These are phyloP conservation scores for Plusia festucae DNA, from an alignment of 2,888 invertebrate genomes.

Conservation along the genomic window DNA sequence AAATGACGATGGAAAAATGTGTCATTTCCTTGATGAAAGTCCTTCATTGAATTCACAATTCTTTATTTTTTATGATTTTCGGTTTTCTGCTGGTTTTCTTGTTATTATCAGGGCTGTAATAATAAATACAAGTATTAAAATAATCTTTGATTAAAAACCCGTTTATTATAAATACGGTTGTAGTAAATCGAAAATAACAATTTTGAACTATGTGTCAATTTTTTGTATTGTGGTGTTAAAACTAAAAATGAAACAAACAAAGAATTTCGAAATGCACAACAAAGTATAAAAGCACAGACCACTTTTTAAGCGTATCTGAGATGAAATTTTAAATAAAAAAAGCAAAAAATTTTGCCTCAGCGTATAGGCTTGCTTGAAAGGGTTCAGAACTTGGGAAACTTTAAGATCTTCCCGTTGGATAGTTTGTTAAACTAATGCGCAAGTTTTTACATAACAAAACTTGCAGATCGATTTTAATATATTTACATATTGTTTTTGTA, in stretches of 20 bases:
- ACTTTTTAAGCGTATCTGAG: conserved; percentile 2
- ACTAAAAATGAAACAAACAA: neutral
- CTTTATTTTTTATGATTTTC: no score
- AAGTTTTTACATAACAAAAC: conserved; percentile 50
- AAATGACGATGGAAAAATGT: no score
- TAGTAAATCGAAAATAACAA: neutral
- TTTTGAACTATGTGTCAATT: neutral
- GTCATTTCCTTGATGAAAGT: no score
- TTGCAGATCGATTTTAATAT: conserved; percentile 53
- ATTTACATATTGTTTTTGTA: conserved; percentile 43
- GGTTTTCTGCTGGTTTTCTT: no score
- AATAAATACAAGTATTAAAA: no score
- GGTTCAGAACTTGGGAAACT: conserved; percentile 36
- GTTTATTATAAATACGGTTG: no score
- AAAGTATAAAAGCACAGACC: neutral
- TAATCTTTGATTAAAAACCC: no score
- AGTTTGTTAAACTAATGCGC: conserved; percentile 44
- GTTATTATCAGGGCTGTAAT: no score
- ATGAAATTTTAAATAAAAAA: conserved; percentile 12
- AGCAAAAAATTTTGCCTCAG: neutral
- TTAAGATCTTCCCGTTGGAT: conserved; percentile 31
- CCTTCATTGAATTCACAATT: no score
- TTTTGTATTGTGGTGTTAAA: no score
- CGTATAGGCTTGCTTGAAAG: conserved; percentile 34
- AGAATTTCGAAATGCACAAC: neutral